Percentiles rank a stretch among this genome's conserved stretches.
These are phyloP conservation scores for Leptopilina myrica DNA, from an alignment of 2,888 invertebrate genomes.

Conservation along the genomic window DNA sequence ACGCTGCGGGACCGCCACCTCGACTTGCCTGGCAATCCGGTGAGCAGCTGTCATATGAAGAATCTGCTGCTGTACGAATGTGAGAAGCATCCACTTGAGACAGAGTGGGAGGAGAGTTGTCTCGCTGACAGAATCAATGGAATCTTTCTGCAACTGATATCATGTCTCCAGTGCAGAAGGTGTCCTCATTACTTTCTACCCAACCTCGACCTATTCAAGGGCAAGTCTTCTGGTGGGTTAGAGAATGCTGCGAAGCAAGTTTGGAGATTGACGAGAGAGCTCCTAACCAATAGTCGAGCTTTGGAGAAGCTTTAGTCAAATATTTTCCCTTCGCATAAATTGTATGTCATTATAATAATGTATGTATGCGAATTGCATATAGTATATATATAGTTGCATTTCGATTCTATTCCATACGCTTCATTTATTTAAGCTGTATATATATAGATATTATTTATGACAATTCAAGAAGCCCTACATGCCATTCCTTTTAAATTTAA, in stretches of 20 bases:
- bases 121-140: constrained; percentile 95
- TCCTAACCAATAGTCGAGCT: constrained; percentile 93
- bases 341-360: background rate
- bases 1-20: constrained; percentile 93
- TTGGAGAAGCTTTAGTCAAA: constrained; percentile 89
- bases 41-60: constrained; percentile 93
- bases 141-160: constrained; percentile 93
- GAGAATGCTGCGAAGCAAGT: constrained; percentile 96
- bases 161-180: constrained; percentile 92
- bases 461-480: no score
- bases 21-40: constrained; percentile 91
- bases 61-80: constrained; percentile 95
- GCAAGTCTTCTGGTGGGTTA: constrained; percentile 91
- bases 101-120: constrained; percentile 95
- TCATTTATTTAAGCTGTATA: no score
- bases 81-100: constrained; percentile 95
- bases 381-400: no score
- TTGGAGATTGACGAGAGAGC: constrained; percentile 93
- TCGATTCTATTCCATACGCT: no score
- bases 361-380: no score
- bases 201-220: constrained; percentile 94
- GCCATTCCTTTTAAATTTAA: no score
- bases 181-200: constrained; percentile 98
- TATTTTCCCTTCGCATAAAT: background rate
- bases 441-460: no score